A percentile compares a stretch with the other conserved stretches of the same genome.
These are phyloP conservation scores for Cottus gobio DNA, from an alignment of 2,113 vertebrate species.

Conservation along the genomic window DNA sequence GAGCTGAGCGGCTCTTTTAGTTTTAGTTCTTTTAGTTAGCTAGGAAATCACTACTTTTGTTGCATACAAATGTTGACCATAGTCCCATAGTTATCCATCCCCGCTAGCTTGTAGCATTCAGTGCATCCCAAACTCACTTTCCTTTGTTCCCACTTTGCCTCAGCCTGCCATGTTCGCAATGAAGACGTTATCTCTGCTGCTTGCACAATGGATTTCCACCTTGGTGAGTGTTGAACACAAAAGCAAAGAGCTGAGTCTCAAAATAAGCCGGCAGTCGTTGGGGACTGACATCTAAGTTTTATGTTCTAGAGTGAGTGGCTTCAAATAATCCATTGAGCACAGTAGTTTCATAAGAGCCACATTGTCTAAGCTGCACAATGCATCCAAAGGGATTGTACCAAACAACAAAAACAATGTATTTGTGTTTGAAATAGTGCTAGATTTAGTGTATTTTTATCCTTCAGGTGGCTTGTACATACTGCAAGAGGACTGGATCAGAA, in stretches of 20 bases:
- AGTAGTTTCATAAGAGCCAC: background rate
- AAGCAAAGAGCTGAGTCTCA: background rate
- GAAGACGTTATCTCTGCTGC: background rate
- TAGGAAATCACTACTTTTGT: background rate
- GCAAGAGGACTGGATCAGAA: background rate
- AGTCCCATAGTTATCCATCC: background rate
- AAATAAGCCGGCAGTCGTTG: background rate
- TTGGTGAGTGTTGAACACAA: background rate
- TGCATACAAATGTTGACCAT: background rate
- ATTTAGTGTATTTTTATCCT: background rate
- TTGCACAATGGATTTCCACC: constrained; percentile 11
- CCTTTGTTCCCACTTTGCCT: background rate
- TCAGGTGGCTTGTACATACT: background rate
- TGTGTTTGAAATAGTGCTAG: background rate
- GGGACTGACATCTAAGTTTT: background rate
- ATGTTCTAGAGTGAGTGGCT: background rate
- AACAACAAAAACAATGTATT: background rate
- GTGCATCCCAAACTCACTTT: background rate
- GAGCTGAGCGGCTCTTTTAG: background rate
- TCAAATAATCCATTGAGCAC: background rate
- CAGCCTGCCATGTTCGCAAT: background rate
- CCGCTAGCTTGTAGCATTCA: background rate
- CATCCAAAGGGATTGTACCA: background rate
- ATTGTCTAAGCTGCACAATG: background rate
- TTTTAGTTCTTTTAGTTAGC: too few relatives aligned